These are phyloP conservation scores for Catocala nupta DNA, from an alignment of 2,888 invertebrate species.

Conservation along the genomic window DNA sequence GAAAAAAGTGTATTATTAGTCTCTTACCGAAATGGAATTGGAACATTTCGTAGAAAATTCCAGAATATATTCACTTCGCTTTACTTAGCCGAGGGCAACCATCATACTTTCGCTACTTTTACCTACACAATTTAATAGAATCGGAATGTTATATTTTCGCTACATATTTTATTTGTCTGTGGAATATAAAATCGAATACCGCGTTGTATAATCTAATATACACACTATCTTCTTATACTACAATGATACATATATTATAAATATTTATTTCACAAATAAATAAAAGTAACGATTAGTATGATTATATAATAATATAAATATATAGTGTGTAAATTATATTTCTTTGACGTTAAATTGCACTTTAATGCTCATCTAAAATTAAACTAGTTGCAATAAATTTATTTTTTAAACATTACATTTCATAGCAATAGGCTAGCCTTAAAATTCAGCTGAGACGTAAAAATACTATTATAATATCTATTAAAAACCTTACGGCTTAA, in stretches of 20 bases:
- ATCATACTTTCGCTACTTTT: conserved; percentile 82
- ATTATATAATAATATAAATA: no score
- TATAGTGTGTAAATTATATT: no score
- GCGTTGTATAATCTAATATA: neutral
- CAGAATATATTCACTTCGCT: conserved; percentile 84
- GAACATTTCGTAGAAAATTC: conserved; percentile 86
- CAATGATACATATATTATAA: no score
- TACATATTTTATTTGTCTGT: conserved; percentile 57
- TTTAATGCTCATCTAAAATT: no score
- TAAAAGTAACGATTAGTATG: no score
- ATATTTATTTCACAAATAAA: no score
- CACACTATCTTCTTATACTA: no score
- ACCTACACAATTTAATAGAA: conserved; percentile 79
- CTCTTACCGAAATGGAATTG: conserved; percentile 87
- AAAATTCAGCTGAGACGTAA: conserved; percentile 43
- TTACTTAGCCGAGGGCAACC: conserved; percentile 80
- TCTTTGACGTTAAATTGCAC: no score
- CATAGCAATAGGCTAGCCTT: conserved; percentile 18
- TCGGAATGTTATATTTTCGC: conserved; percentile 69
- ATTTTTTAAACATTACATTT: conserved; percentile 22
- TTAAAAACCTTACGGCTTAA: conserved; percentile 56
- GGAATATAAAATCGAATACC: conserved; percentile 38
- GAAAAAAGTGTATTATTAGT: conserved; percentile 87
- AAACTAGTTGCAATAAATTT: neutral
- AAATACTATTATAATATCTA: conserved; percentile 54